Evolutionary conservation across 2,797 vertebrate species (phyloP), one percentile per base, ranked within the genome.

Genomic region (Sebastes paucispinis): DNA sequence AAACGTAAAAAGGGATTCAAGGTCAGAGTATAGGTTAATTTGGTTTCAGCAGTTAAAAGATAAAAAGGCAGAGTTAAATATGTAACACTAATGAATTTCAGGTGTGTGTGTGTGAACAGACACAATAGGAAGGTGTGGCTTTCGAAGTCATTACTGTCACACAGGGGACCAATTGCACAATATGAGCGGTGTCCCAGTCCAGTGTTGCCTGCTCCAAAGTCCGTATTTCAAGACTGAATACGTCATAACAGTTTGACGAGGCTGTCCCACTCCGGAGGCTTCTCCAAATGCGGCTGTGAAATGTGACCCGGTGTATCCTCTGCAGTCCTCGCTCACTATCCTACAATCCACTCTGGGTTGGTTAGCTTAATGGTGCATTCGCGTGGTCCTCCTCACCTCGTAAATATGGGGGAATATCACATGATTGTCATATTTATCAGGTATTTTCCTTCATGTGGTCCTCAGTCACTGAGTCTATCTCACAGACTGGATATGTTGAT

Each of bases 211-310:
- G 65, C 80, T 87, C 81, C 64, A 82, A 71, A 85, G 74, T 88
- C 66, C 16, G 16, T 81, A 79, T 84, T 81, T 84, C 73, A 83
- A 86, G 83, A 78, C 54, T 32, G n/a, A 75, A 59, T 54, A 81
- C 32, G 29, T 80, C 39, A 54, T 71, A 39, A 69, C 66, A 8
- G 54, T 63, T 85, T 8, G 52, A 85, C 52, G 1, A 67, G 77
- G 54, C 75, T 67, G 74, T 71, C 54, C 67, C 73, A 62, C 76
- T 83, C 76, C 52, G 64, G 71, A 80, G 39, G 75, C 87, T 80
- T 77, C 80, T 80, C 77, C 71, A 65, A 89, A 88, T 77, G 69
- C 10, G 34, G 71, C 71, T 79, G 76, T 88, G 86, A 82, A 87
- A 90, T 66, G 31, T 79, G 83, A 84, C 59, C 75, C n/a, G 5